phyloP scores from a whole-genome alignment of 2,113 vertebrate species.

The Eonycteris spelaea region DNA sequence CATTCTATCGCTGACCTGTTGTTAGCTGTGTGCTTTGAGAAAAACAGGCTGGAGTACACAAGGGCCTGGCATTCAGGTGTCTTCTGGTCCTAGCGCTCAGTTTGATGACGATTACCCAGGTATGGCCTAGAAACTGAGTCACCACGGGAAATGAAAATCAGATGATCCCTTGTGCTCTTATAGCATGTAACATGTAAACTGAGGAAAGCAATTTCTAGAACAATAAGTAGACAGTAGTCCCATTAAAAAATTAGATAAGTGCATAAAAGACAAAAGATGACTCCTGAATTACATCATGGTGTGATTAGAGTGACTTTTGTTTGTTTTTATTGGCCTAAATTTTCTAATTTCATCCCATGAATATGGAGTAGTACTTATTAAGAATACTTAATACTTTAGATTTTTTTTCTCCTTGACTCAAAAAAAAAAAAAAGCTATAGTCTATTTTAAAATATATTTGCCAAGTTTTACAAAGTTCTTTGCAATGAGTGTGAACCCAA shows the following conservation, averaged over 20 bases:
- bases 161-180: not conserved
- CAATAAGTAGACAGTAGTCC: not conserved
- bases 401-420: not conserved
- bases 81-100: not conserved
- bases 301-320: not conserved
- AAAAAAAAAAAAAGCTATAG: no score
- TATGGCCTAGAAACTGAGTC: not conserved
- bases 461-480: not conserved
- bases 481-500: not conserved
- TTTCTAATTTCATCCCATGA: not conserved
- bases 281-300: not conserved
- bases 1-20: not conserved
- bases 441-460: not conserved
- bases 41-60: not conserved
- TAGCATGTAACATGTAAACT: not conserved
- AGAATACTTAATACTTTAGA: not conserved
- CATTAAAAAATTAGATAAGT: not conserved
- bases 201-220: not conserved
- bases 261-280: not conserved
- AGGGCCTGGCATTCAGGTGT: not conserved
- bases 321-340: not conserved
- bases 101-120: not conserved
- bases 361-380: not conserved
- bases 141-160: not conserved
- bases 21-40: not conserved